Base-by-base conservation (phyloP, 2,113 vertebrate genomes). In the Corydoras sp. region DNA sequence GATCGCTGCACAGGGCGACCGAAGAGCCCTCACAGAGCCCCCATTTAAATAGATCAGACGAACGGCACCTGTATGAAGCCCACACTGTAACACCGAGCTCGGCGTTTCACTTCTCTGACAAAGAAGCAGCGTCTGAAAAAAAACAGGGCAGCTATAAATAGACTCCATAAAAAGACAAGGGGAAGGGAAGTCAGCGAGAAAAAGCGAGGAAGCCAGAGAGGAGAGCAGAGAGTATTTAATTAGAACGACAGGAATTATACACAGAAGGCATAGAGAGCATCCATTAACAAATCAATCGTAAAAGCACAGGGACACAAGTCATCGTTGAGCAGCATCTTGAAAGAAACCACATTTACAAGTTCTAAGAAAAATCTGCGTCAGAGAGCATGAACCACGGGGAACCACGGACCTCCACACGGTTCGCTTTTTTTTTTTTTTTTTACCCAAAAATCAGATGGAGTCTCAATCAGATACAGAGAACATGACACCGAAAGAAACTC, bases 141-240 rank as follows among this genome's bases (percentile, higher is more conserved):
- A 89, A 88, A 70, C 83, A 77, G 86, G 84, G 82, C 85, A 89
- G 82, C 85, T 88, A 89, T 86, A 89, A 90, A 90, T 85, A 88
- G 83, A 81, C 77, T 58, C 75, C 68, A 24, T 60, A 80, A 76
- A 77, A 81, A 51, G 82, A 81, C 76, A 70, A 43, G 35, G 76
- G 81, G 79, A 76, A 71, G 74, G 82, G 82, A 84, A 71, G 81
- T 76, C 84, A 73, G 58, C 72, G 73, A 72, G 76, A n/a, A 59
- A 64, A 54, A 65, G 79, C 18, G 54, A 74, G 75, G 73, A 68
- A 9, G 13, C 54, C 6, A n/a, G 24, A 54, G 24, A 62, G 51
- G 65, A 68, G 30, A 59, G 54, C 24, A 62, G 55, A 43, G 55
- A 68, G 65, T 70, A 78, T 83, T 76, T 87, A 85, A 81, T 85